A percentile compares a stretch with the other conserved stretches of the same genome.
Evolutionary conservation across 2,888 invertebrate species (phyloP).

Genomic region (Gortyna flavago): DNA sequence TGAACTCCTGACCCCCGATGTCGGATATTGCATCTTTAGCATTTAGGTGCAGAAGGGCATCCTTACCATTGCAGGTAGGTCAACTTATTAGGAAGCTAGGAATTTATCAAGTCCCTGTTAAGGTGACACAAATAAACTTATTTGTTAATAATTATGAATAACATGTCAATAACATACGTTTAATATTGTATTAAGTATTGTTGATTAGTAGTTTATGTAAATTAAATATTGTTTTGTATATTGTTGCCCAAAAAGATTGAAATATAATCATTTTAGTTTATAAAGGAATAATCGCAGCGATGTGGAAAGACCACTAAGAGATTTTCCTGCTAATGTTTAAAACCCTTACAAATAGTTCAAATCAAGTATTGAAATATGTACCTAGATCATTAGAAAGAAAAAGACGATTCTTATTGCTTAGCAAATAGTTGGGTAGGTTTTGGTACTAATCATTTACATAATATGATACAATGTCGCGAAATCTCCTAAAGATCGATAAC

Average conservation of each 20-base stretch:
- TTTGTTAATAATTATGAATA: constrained; percentile 27
- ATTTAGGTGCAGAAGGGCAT: constrained; percentile 59
- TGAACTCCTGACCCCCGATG: constrained; percentile 58
- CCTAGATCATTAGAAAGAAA: not conserved
- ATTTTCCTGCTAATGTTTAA: not conserved
- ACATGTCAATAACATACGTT: no score
- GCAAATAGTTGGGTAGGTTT: not conserved
- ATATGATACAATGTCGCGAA: no score
- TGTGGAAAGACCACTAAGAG: not conserved
- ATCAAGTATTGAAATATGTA: not conserved
- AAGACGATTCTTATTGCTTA: not conserved
- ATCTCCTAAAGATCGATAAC: no score
- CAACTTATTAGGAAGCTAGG: constrained; percentile 28
- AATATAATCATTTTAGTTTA: not conserved
- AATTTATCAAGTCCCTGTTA: constrained; percentile 10
- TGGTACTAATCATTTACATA: not conserved
- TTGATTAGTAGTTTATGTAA: constrained; percentile 19
- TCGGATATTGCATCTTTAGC: constrained; percentile 61
- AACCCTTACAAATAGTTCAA: not conserved
- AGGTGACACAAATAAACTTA: constrained; percentile 12
- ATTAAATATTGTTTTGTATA: not conserved
- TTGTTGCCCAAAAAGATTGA: not conserved
- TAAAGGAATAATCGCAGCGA: not conserved
- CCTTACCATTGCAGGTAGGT: constrained; percentile 20
- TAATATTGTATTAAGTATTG: no score